Base-by-base conservation (phyloP, 2,113 vertebrate species). In the Ceyx melanurus region DNA sequence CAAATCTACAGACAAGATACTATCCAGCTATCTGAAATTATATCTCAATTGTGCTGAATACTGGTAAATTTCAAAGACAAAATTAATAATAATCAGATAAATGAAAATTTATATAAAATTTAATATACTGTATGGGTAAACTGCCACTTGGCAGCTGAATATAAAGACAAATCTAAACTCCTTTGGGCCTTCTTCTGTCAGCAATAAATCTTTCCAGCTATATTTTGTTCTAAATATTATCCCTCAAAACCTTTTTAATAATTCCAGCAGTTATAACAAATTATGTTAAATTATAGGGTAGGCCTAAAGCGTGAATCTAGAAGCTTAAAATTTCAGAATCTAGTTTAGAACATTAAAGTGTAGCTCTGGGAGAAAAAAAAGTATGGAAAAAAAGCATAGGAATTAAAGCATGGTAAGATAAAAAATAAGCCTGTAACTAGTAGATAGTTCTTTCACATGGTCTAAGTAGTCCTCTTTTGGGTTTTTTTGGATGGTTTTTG, bases 221-320 rank as follows among this genome's bases (percentile, higher is more conserved):
- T 76, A 84, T 86, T 86, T 88, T 35, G 78, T 82, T 82, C 62
- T 23, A 40, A 86, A 82, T 91, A 85, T 60, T 85, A 73, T 82
- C 22, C 60, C 78, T 82, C 80, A 56, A 77, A 96, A 92, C 21
- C 35, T 79, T 71, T 84, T 92, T 70, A 91, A 94, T 85, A 94
- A 91, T 90, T 88, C 78, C 50, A 73, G 22, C 48, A 60, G 84
- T 87, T 93, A 70, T 80, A 82, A 73, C 6, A 92, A 94, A 92
- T 91, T 71, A 88, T 83, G 6, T 77, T 87, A 76, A 85, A 93
- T 94, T 92, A 56, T 26, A 67, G 56, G 70, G 60, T 51, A 91
- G 46, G 84, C 82, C 78, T 88, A 50, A 85, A 92, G 72, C 72
- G 28, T 11, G 11, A 45, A 82, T 51, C 37, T 89, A 54, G 54